Percentiles rank a stretch among this genome's conserved stretches.
phyloP scores from a whole-genome alignment of 2,888 invertebrate genomes.

The Latrodectus elegans region DNA sequence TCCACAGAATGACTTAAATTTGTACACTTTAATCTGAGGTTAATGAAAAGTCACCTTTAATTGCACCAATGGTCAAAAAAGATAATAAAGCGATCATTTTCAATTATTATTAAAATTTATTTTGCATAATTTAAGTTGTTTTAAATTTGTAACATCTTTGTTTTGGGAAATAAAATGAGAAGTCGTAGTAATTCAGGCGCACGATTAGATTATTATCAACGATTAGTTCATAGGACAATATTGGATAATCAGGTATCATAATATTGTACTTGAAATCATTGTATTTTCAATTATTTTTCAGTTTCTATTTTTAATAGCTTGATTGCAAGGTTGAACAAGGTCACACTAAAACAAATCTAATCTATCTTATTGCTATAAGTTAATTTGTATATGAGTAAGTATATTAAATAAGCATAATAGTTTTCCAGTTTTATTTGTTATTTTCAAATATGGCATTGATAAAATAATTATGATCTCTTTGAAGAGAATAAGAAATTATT shows the following conservation, averaged over 20 bases:
- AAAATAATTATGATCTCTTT: no score
- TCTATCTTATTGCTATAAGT: no score
- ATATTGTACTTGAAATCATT: neutral
- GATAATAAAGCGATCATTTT: no score
- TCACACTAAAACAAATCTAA: constrained; percentile 7
- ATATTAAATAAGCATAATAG: neutral
- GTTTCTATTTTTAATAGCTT: neutral
- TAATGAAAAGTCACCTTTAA: no score
- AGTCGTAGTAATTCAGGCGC: constrained; percentile 71
- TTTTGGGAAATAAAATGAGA: constrained; percentile 63
- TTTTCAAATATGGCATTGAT: neutral
- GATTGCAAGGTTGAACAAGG: constrained; percentile 62
- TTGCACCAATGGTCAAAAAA: no score
- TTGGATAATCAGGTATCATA: constrained; percentile 83
- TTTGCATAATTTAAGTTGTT: no score
- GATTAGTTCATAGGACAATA: constrained; percentile 94
- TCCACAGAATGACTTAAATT: no score
- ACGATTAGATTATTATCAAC: constrained; percentile 95
- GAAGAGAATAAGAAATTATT: neutral
- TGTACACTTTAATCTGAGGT: no score
- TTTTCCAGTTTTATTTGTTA: neutral
- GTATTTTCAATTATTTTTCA: neutral
- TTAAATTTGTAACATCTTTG: no score
- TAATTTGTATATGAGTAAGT: no score
- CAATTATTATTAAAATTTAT: no score